Evolutionary conservation across 1,140 invertebrate genomes (phyloP).

Genomic region (Drosophila ogumai): DNA sequence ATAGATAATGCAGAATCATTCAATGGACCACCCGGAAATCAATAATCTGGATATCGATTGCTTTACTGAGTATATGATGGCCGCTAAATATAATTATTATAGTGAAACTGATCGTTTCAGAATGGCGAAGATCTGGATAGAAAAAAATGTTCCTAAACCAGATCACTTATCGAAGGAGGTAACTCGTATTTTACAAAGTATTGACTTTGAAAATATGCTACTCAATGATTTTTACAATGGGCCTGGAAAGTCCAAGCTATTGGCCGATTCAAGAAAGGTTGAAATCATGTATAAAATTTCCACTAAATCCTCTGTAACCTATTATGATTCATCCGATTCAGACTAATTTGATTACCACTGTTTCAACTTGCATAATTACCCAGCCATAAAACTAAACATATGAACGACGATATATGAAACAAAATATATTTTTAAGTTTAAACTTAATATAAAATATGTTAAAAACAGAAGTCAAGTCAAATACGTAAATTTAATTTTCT

Average conservation of each 20-base stretch:
- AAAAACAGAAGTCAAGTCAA: too few species aligned
- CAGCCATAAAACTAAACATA: too few species aligned
- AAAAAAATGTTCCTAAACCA: neutral
- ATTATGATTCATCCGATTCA: too few species aligned
- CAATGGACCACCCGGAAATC: neutral
- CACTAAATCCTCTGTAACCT: neutral
- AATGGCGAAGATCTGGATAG: neutral
- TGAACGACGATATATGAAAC: too few species aligned
- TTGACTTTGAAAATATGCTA: neutral
- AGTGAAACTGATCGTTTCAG: neutral
- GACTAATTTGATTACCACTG: too few species aligned
- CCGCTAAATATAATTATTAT: too few species aligned
- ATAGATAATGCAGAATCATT: neutral
- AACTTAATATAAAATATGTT: too few species aligned
- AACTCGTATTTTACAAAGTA: neutral
- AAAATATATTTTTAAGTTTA: too few species aligned
- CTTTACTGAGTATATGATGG: neutral
- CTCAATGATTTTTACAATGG: neutral
- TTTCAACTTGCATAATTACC: too few species aligned
- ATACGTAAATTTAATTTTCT: too few species aligned
- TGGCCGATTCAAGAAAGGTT: slow-evolving; percentile 4
- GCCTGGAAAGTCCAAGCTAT: slow-evolving; percentile 2
- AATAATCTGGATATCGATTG: neutral
- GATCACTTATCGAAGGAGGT: neutral
- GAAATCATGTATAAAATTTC: neutral